Base-by-base conservation (phyloP, 1,140 invertebrate species). In the Brachionus rubens region DNA sequence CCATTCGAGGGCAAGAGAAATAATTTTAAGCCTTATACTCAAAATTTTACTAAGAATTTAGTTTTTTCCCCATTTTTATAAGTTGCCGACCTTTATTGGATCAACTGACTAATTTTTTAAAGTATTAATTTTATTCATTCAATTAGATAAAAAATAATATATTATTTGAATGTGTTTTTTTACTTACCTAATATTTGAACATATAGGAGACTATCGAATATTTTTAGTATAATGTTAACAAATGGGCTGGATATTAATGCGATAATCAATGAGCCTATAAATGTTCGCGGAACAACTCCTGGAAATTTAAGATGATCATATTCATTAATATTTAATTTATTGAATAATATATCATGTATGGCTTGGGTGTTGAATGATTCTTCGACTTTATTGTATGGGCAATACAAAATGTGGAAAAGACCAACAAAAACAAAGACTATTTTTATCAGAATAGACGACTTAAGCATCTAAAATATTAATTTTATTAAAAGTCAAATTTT, bases 301-400 rank as follows among this genome's bases (percentile, higher is more conserved):
- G 96, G 95, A 87, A 96, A 99, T 83, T 97, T 92, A 82, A 92
- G 87, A 86, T 99, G 96, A 87, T 99, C 96, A 87, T 97, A 99
- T 93, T 97, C 54, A 36, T n/a, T 36, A n/a, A 98, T 87, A 86
- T 96, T 92, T 82, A 87, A 85, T 76, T 90, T 87, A 82, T 94
- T 89, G 85, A 94, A 96, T 14, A 99, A 86, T 79, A 99, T 88
- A 87, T 99, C 97, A 86, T 99, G 97, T 83, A 91, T 92, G 12
- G 97, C 96, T 87, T 99, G 86, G 21, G 98, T 87, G 86, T 98
- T 98, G 82, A 99, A 99, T 86, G 94, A 98, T 87, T 99, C 97
- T 86, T 99, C 96, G 9, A 99, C 96, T 91, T 99, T 99, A 0
- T 94, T 98, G 82, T 91, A 98, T 50, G 96, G 96, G 82, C 93